These are phyloP conservation scores for Zaprionus kolodkinae DNA, from an alignment of 1,140 invertebrate species.

Conservation along the genomic window DNA sequence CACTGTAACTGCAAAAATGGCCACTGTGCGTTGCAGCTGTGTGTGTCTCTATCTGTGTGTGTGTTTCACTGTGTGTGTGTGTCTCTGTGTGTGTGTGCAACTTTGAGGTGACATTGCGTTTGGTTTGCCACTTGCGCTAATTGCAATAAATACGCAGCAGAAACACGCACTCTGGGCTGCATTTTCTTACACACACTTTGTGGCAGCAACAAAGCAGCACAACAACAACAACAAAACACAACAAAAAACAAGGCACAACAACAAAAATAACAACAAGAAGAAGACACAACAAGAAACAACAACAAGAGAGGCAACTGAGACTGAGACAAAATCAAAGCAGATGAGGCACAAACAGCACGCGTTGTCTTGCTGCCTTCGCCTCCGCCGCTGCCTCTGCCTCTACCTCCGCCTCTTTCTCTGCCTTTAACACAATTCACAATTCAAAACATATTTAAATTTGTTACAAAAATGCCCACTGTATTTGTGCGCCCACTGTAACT, in stretches of 20 bases:
- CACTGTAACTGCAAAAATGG: constrained; percentile 7
- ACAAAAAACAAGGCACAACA: not conserved
- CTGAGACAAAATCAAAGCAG: no score
- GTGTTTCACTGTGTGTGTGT: not conserved
- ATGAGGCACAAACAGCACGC: no score
- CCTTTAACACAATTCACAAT: no score
- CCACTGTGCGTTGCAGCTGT: constrained; percentile 15
- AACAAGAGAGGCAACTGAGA: not conserved
- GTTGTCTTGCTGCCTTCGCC: constrained; percentile 13
- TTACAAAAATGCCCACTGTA: constrained; percentile 6
- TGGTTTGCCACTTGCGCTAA: constrained; percentile 18
- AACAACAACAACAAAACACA: not conserved
- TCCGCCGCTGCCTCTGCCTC: no score
- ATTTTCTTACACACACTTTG: not conserved
- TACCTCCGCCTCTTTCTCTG: no score
- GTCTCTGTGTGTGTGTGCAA: constrained; percentile 6
- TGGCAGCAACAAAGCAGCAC: not conserved
- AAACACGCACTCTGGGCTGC: not conserved
- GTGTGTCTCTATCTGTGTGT: not conserved
- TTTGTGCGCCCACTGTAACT: constrained; percentile 14
- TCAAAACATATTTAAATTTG: no score
- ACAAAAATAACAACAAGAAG: constrained; percentile 16
- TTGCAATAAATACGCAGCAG: constrained; percentile 8
- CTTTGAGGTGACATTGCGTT: constrained; percentile 26
- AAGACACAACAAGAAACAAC: not conserved